phyloP scores from a whole-genome alignment of 2,888 invertebrate genomes.

The Artemia sp. region DNA sequence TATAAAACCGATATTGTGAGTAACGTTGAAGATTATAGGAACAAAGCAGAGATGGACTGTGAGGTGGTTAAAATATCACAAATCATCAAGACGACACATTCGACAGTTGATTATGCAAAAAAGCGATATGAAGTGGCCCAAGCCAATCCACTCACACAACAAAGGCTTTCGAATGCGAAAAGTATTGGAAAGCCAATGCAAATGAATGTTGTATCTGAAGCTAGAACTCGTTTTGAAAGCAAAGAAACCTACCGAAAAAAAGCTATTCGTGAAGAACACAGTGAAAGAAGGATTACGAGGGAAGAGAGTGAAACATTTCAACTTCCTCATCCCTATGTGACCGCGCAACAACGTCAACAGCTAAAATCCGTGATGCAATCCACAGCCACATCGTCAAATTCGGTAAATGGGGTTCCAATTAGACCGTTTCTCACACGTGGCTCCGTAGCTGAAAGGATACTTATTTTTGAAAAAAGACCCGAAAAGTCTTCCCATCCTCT shows the following conservation, averaged over 20 bases:
- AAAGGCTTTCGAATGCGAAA: constrained; percentile 32
- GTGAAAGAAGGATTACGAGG: constrained; percentile 22
- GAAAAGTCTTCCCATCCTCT: constrained; percentile 24
- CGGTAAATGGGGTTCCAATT: constrained; percentile 43
- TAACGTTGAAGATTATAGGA: constrained; percentile 10
- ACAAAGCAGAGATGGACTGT: neutral
- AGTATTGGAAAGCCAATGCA: constrained; percentile 30
- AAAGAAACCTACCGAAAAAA: constrained; percentile 26
- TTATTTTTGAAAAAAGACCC: constrained; percentile 73
- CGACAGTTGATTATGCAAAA: constrained; percentile 47
- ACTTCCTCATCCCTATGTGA: constrained; percentile 46
- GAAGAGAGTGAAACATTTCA: constrained; percentile 17
- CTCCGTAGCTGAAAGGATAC: constrained; percentile 72
- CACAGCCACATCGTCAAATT: constrained; percentile 24
- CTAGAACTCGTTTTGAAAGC: constrained; percentile 29
- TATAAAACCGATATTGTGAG: constrained; percentile 11
- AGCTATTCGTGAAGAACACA: constrained; percentile 23
- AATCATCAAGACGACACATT: constrained; percentile 31
- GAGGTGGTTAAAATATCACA: constrained; percentile 20
- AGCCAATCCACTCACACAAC: constrained; percentile 34
- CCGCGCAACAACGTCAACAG: constrained; percentile 43
- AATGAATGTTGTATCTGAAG: constrained; percentile 26
- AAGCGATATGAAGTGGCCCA: constrained; percentile 44
- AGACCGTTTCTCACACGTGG: constrained; percentile 70
- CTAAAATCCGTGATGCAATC: constrained; percentile 25